These are phyloP conservation scores for Pseudoatta argentina DNA, from an alignment of 1,140 invertebrate species.

Conservation along the genomic window DNA sequence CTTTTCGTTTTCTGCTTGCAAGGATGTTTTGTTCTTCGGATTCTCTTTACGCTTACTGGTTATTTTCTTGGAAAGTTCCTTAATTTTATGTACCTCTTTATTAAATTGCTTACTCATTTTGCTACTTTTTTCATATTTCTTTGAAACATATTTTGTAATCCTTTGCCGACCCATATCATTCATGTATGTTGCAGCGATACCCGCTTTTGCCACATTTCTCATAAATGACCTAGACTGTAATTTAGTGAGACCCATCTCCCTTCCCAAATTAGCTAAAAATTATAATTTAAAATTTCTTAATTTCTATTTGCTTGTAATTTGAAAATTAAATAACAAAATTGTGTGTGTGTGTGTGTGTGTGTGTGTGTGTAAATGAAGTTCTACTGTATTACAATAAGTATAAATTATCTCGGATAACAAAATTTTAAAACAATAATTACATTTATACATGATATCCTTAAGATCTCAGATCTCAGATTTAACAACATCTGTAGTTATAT, in stretches of 20 bases:
- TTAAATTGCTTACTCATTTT: slow-evolving; percentile 82
- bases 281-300: slow-evolving; percentile 8
- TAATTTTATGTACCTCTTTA: slow-evolving; percentile 84
- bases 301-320: not conserved
- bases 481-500: too few relatives aligned
- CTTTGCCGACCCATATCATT: slow-evolving; percentile 88
- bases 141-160: slow-evolving; percentile 84
- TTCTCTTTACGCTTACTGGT: slow-evolving; percentile 17
- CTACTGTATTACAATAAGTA: not conserved
- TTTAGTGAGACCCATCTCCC: slow-evolving; percentile 86
- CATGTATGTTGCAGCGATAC: slow-evolving; percentile 86
- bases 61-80: slow-evolving; percentile 73
- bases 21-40: not conserved
- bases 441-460: too few relatives aligned
- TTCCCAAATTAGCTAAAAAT: slow-evolving; percentile 77
- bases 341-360: too few relatives aligned
- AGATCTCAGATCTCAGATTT: too few relatives aligned
- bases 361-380: too few relatives aligned
- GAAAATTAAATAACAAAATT: not conserved
- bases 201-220: slow-evolving; percentile 85
- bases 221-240: slow-evolving; percentile 86
- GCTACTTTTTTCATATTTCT: slow-evolving; percentile 81
- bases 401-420: not conserved
- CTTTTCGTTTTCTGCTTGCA: not conserved
- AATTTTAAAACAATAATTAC: not conserved